Base-by-base conservation (phyloP, 2,797 vertebrate genomes). In the Furcifer pardalis region DNA sequence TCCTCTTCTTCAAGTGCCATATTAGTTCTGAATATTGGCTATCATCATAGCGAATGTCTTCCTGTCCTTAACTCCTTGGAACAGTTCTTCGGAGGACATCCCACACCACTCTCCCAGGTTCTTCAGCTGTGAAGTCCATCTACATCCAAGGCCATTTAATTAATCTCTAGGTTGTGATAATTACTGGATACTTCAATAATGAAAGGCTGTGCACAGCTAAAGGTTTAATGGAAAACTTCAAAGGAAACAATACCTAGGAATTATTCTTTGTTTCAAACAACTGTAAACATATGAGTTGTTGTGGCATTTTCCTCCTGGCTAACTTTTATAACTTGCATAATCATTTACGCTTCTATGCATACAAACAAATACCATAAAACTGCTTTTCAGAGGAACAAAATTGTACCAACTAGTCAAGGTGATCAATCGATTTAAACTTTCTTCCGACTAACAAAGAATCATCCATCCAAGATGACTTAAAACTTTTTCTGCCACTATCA, bases 381-480 rank as follows among this genome's bases (percentile, higher is more conserved):
- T 2, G 7, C 30, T 74, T 25, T 32, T 35, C 9, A 49, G 19
- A n/a, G 25, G 32, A 30, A 79, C 42, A 65, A 79, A 46, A 19
- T 5, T 19, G 23, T 35, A 4, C 27, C 7, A 8, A n/a, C 7
- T 71, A 65, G 63, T 1, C 3, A 13, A 12, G 32, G 4, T 21
- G 56, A 88, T 46, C n/a, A 63, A 77, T 10, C 25, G 5, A 60
- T 80, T 69, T 82, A 0, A 4, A 37, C 62, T 40, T 40, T 59
- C 30, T 4, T 27, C 0, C 0, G 37, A 78, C 79, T 68, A 27
- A 40, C 40, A 4, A 52, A 60, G 7, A 1, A 44, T 37, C 2
- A 85, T 74, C 21, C 74, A 86, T 25, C 65, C 69, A 21, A 78
- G 40, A 68, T 2, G 66, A 60, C 87, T 68, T 87, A 88, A 89